A percentile compares a stretch with the other conserved stretches of the same genome.
phyloP scores from a whole-genome alignment of 2,113 vertebrate genomes.

The Oncorhynchus gorbuscha region DNA sequence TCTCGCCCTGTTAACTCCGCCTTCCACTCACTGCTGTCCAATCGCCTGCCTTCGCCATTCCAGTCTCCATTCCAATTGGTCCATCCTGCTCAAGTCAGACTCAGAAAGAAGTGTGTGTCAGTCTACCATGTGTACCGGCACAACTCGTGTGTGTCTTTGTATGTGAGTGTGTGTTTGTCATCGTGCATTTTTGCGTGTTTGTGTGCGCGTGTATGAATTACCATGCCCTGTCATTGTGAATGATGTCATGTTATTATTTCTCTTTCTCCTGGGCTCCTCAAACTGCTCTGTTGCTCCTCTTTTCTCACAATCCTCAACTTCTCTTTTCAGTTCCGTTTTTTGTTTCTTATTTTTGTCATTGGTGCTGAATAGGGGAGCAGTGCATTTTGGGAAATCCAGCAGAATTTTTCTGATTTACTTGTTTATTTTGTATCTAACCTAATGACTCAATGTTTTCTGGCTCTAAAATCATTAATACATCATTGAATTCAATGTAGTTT shows the following conservation, averaged over 20 bases:
- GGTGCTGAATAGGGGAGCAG: constrained; percentile 54
- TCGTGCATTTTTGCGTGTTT: constrained; percentile 16
- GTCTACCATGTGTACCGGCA: constrained; percentile 71
- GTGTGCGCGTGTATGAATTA: constrained; percentile 36
- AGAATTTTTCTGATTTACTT: constrained; percentile 32
- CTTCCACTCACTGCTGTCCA: constrained; percentile 64
- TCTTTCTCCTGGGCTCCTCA: constrained; percentile 62
- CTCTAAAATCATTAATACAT: too few species aligned
- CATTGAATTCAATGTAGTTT: too few species aligned
- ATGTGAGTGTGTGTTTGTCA: constrained; percentile 29
- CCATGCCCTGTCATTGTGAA: constrained; percentile 69
- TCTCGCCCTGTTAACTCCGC: constrained; percentile 50
- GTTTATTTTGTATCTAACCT: constrained; percentile 42
- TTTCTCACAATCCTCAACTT: constrained; percentile 9
- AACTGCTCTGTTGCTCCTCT: constrained; percentile 58
- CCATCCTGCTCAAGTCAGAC: constrained; percentile 81
- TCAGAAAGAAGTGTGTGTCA: constrained; percentile 83
- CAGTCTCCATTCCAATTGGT: constrained; percentile 71
- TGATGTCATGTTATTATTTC: constrained; percentile 60
- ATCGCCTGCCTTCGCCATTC: constrained; percentile 66
- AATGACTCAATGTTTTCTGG: constrained; percentile 70
- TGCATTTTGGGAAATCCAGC: constrained; percentile 64
- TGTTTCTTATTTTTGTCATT: constrained; percentile 32
- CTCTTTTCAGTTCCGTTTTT: constrained; percentile 14
- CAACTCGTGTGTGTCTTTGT: constrained; percentile 45